Conservation (phyloP, 2,888 invertebrate genomes). For the Lasius platythorax region DNA sequence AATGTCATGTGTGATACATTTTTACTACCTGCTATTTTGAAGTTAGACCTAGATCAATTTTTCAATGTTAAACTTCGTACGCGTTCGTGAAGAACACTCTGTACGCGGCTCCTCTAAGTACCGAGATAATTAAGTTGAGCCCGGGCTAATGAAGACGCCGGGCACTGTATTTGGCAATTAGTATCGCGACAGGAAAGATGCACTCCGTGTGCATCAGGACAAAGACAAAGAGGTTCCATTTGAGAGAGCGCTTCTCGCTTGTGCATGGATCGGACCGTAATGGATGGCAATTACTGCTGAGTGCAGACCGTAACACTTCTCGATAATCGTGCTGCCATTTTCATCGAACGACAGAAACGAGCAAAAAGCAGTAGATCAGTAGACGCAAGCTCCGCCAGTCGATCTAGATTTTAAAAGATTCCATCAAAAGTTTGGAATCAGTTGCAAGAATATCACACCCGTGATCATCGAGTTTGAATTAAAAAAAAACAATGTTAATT, state of each 20-base stretch:
- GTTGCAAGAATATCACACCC: not conserved
- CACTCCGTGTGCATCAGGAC: constrained; percentile 61
- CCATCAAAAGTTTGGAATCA: not conserved
- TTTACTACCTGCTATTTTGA: not conserved
- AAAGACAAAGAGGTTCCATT: constrained; percentile 70
- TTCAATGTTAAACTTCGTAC: not conserved
- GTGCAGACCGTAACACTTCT: constrained; percentile 73
- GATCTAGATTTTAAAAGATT: not conserved
- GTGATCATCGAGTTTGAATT: not conserved
- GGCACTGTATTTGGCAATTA: constrained; percentile 54
- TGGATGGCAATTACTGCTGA: constrained; percentile 75
- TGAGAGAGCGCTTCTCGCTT: constrained; percentile 65
- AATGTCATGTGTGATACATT: not conserved
- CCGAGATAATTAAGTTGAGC: constrained; percentile 65
- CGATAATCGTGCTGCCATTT: constrained; percentile 73
- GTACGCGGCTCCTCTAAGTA: constrained; percentile 34
- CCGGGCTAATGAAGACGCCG: constrained; percentile 64
- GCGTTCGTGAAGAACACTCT: not conserved
- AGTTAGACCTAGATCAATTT: not conserved
- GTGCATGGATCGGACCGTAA: constrained; percentile 72
- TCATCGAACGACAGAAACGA: constrained; percentile 62
- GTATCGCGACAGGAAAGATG: constrained; percentile 69
- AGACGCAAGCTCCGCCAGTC: not conserved
- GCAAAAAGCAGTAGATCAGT: constrained; percentile 50
- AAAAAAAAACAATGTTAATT: not conserved